phyloP scores from a whole-genome alignment of 2,113 vertebrate genomes.

The Geococcyx californianus region DNA sequence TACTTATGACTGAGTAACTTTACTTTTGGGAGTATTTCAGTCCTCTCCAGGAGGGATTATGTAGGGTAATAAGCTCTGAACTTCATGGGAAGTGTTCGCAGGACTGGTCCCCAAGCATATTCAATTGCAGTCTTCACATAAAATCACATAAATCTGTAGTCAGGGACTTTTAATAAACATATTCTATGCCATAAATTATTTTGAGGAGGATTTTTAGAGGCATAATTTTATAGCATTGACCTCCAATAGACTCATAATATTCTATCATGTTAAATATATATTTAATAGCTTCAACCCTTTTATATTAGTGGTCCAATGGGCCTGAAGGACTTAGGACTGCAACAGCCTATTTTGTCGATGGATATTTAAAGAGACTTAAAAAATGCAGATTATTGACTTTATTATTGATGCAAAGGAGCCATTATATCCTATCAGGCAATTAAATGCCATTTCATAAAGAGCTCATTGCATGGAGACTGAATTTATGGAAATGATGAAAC shows the following conservation, averaged over 20 bases:
- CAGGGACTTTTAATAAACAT: constrained; percentile 34
- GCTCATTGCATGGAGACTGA: constrained; percentile 29
- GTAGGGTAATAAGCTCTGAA: constrained; percentile 44
- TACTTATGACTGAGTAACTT: constrained; percentile 14
- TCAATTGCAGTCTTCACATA: constrained; percentile 33
- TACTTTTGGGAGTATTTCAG: constrained; percentile 30
- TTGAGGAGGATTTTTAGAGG: constrained; percentile 58
- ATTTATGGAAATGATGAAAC: constrained; percentile 63
- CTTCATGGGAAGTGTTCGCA: background rate
- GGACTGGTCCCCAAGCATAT: background rate
- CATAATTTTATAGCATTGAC: constrained; percentile 59
- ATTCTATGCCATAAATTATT: constrained; percentile 56
- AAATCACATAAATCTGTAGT: constrained; percentile 45
- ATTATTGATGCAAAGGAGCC: constrained; percentile 63
- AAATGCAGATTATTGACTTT: constrained; percentile 66
- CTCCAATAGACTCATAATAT: constrained; percentile 54
- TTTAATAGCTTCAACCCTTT: constrained; percentile 64
- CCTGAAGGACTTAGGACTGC: constrained; percentile 24
- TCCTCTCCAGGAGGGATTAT: constrained; percentile 13
- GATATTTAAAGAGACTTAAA: constrained; percentile 55
- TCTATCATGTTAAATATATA: constrained; percentile 60
- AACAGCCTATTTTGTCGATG: constrained; percentile 1
- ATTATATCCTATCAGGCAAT: constrained; percentile 62
- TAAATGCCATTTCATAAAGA: constrained; percentile 64
- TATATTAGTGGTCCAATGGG: constrained; percentile 34